These are phyloP conservation scores for Scrobipalpa atriplicella DNA, from an alignment of 2,888 invertebrate genomes.

Conservation along the genomic window DNA sequence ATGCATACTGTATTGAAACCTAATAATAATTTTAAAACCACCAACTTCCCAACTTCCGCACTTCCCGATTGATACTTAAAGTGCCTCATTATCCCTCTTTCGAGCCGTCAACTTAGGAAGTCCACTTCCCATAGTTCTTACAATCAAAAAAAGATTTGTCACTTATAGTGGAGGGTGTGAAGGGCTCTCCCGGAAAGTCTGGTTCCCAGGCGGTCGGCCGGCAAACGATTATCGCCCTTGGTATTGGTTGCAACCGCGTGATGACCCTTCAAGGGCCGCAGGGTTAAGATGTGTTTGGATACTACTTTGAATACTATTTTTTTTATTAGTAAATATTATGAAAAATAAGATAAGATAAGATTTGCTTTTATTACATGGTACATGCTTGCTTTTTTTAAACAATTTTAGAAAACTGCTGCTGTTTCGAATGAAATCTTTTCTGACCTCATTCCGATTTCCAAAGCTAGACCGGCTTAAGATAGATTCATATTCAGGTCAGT, in stretches of 20 bases:
- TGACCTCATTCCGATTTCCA: not conserved
- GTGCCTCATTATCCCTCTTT: constrained; percentile 18
- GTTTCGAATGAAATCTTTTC: too few relatives aligned
- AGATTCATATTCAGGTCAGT: not conserved
- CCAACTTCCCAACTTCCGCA: constrained; percentile 12
- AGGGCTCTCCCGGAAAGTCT: constrained; percentile 58
- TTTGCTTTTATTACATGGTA: too few relatives aligned
- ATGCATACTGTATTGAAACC: too few relatives aligned
- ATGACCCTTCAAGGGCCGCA: constrained; percentile 59
- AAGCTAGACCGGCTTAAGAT: not conserved
- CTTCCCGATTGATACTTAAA: not conserved
- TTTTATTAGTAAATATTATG: not conserved
- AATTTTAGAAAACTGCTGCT: too few relatives aligned
- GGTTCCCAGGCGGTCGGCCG: constrained; percentile 69
- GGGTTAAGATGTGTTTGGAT: constrained; percentile 45
- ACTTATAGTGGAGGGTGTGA: constrained; percentile 50
- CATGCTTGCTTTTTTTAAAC: not conserved
- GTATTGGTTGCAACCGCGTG: constrained; percentile 61
- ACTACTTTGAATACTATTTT: constrained; percentile 27
- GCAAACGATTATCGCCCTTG: constrained; percentile 68
- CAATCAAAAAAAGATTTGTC: constrained; percentile 82
- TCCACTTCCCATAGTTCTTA: constrained; percentile 62
- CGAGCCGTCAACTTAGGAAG: constrained; percentile 36
- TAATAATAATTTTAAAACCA: not conserved
- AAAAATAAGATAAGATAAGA: too few relatives aligned